Evolutionary conservation across 2,797 vertebrate species (phyloP).

Genomic region (Oryzias dopingdopingensis): DNA sequence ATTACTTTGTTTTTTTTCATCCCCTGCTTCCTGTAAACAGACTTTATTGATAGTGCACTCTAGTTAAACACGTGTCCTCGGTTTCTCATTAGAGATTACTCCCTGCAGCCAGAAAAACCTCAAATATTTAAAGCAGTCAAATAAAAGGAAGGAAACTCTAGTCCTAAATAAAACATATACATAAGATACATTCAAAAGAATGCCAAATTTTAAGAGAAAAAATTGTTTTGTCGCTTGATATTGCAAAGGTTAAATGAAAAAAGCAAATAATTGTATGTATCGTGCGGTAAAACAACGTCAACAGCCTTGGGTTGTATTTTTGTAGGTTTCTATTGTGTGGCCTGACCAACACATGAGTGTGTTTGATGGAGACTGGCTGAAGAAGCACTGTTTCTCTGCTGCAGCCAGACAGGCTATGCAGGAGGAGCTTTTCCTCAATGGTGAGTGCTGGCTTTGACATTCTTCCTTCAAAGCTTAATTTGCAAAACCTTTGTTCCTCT

Average conservation of each 20-base stretch:
- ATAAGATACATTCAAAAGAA: background rate
- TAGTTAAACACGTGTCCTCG: slow-evolving; percentile 3
- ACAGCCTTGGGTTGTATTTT: background rate
- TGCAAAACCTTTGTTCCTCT: no score
- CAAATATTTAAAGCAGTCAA: slow-evolving; percentile 4
- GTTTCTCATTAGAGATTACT: background rate
- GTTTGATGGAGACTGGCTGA: slow-evolving; percentile 90
- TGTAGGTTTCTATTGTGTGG: slow-evolving; percentile 87
- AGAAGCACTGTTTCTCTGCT: slow-evolving; percentile 89
- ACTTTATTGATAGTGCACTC: slow-evolving; percentile 4
- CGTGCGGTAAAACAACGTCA: background rate
- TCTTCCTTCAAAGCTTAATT: no score
- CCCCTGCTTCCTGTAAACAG: slow-evolving; percentile 3
- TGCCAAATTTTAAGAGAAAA: no score
- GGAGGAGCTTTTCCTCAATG: slow-evolving; percentile 87
- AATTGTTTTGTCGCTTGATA: no score
- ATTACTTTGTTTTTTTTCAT: background rate
- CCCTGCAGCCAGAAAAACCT: background rate
- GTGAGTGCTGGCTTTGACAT: slow-evolving; percentile 64
- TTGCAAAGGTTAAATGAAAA: no score
- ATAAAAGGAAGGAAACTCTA: background rate
- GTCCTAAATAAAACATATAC: background rate
- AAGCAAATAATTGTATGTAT: background rate
- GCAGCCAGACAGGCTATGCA: slow-evolving; percentile 79
- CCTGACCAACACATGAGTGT: slow-evolving; percentile 88